These are phyloP conservation scores for Rhineura floridana DNA, from an alignment of 2,113 vertebrate genomes.

Conservation along the genomic window DNA sequence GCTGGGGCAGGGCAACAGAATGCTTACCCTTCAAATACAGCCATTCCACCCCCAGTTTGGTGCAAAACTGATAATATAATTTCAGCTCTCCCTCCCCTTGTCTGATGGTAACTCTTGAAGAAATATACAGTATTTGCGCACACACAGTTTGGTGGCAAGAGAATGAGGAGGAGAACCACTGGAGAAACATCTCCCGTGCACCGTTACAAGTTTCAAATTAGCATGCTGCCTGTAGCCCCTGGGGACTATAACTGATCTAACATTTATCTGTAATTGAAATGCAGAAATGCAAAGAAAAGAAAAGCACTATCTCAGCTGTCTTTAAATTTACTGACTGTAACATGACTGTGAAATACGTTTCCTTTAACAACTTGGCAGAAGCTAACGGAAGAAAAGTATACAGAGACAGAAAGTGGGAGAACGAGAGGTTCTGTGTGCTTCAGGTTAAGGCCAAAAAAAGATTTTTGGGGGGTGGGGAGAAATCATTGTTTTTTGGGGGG, in stretches of 20 bases:
- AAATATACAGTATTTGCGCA: not conserved
- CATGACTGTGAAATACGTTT: conserved; percentile 28
- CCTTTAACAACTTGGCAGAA: conserved; percentile 23
- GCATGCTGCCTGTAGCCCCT: conserved; percentile 16
- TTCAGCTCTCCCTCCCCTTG: not conserved
- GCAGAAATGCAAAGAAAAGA: not conserved
- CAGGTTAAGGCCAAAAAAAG: not conserved
- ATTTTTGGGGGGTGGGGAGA: not conserved
- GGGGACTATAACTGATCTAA: conserved; percentile 40
- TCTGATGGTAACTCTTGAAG: not conserved
- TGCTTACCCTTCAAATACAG: not conserved
- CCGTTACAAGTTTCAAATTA: conserved; percentile 32
- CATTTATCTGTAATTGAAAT: conserved; percentile 46
- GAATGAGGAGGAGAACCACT: conserved; percentile 13
- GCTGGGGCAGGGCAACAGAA: not conserved
- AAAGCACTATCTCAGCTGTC: conserved; percentile 34
- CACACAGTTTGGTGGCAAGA: not conserved
- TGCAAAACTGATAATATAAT: not conserved
- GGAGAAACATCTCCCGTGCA: not conserved
- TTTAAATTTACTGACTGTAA: conserved; percentile 49
- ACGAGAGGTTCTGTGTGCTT: conserved; percentile 21
- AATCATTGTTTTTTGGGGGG: not conserved
- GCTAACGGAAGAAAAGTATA: not conserved
- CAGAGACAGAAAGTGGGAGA: conserved; percentile 14
- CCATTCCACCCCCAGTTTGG: not conserved